Percentiles rank a stretch among this genome's conserved stretches.
Conservation (phyloP, 2,797 vertebrate species). For the Steatocranus sp. region DNA sequence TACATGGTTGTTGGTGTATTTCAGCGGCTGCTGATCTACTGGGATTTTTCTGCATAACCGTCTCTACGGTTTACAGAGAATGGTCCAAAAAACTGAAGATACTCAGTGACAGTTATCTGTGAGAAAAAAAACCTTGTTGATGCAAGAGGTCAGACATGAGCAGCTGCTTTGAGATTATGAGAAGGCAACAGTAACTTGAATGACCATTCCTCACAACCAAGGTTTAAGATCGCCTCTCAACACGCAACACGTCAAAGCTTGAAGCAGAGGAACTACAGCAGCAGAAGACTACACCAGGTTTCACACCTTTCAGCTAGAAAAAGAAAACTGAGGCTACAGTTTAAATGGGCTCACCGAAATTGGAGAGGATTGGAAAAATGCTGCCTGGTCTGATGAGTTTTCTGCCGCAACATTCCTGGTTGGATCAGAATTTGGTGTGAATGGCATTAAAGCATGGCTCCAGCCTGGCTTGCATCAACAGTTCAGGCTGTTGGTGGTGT, state of each 20-base stretch:
- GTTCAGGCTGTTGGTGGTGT: not conserved
- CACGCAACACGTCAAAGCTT: accelerated
- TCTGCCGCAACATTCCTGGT: not conserved
- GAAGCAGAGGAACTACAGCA: not conserved
- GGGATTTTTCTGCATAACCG: not conserved
- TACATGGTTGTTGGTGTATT: not conserved
- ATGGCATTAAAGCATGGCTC: not conserved
- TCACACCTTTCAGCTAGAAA: not conserved
- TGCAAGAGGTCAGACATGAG: constrained; percentile 50
- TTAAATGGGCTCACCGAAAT: not conserved
- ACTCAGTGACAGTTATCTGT: not conserved
- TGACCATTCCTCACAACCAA: not conserved
- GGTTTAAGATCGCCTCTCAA: not conserved
- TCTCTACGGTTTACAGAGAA: accelerated
- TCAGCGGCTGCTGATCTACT: not conserved
- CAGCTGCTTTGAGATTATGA: constrained; percentile 24
- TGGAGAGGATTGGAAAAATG: not conserved
- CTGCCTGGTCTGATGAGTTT: not conserved
- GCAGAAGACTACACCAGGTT: not conserved
- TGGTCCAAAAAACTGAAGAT: not conserved
- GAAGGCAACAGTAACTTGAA: not conserved
- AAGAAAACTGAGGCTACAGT: not conserved
- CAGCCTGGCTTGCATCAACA: not conserved
- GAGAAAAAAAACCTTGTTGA: constrained; percentile 26
- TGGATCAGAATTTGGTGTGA: not conserved